Evolutionary conservation across 1,140 invertebrate genomes (phyloP), one percentile per base, ranked within the genome.

Genomic region (Sogatella furcifera): DNA sequence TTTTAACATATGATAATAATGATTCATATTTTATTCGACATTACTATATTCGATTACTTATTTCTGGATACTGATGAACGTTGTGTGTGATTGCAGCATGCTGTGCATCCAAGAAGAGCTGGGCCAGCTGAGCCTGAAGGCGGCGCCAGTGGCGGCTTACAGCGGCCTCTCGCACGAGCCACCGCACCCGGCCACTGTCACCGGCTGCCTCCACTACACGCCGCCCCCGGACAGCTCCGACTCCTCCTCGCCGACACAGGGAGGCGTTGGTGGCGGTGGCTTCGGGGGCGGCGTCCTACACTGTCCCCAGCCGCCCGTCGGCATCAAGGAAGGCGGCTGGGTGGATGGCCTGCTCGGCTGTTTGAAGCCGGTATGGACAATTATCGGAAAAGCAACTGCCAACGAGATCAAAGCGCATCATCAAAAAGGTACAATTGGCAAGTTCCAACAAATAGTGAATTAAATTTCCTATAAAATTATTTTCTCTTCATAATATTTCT

Each of bases 291-390:
- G 13, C 3, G 14, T 24, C n/a, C 54, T 41, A 15, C n/a, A 43
- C 8, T 43, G 14, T 19, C 22, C 46, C 13, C 54, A 8, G 34
- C 15, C 44, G 3, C 19, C 44, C 2, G 22, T 53, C 6, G 14
- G 15, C 1, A 68, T 70, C 15, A 69, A 66, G 53, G 70, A 74
- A 44, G 67, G 64, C 78, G 82, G 83, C 38, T 91, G 87, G 84
- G 84, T 90, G 64, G 88, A 89, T 64, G 89, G 89, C 0, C 80
- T 95, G 46, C 77, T 92, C 55, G 90, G 90, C 3, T 95, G 92
- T 70, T 81, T 95, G 66, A 79, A 88, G 64, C 91, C 92, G 0
- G 84, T 95, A 5, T 83, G 89, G 75, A 88, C 83, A 17, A 88
- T 93, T 62, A 85, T 94, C 22, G 89, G 88, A 21, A 93, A 92